Evolutionary conservation across 1,140 invertebrate species (phyloP).

Genomic region (Andrena cerasifolii): DNA sequence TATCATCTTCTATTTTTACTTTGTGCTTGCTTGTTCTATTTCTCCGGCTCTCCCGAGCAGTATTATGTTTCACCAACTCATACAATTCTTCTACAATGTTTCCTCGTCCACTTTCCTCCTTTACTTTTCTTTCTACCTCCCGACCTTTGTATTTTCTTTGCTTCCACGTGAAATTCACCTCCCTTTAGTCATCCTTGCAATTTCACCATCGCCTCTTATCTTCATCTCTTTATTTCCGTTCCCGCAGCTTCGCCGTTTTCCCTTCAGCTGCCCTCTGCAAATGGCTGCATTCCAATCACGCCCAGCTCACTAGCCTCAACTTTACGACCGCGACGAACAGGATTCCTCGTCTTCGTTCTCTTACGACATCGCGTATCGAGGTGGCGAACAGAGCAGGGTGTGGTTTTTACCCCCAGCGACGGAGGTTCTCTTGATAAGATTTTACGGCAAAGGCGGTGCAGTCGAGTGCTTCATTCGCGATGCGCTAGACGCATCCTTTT

Average conservation of each 20-base stretch:
- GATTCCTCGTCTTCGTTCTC: neutral
- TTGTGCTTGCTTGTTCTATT: neutral
- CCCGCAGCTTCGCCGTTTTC: neutral
- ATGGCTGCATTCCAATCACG: constrained; percentile 49
- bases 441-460: neutral
- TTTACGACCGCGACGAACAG: constrained; percentile 26
- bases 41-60: constrained; percentile 11
- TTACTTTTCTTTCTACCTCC: no score
- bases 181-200: no score
- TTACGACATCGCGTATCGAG: constrained; percentile 9
- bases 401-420: neutral
- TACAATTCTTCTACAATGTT: neutral
- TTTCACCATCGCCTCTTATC: neutral
- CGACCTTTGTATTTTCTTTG: no score
- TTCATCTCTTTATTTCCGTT: neutral
- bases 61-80: neutral
- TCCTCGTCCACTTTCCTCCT: no score
- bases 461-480: constrained; percentile 2
- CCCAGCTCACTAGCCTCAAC: constrained; percentile 22
- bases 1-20: constrained; percentile 13
- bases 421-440: constrained; percentile 18
- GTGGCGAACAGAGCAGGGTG: neutral
- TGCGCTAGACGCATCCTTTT: constrained; percentile 8
- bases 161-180: no score
- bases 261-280: neutral